A percentile compares a stretch with the other conserved stretches of the same genome.
Evolutionary conservation across 2,888 invertebrate genomes (phyloP).

Genomic region (Eupithecia subfuscata): DNA sequence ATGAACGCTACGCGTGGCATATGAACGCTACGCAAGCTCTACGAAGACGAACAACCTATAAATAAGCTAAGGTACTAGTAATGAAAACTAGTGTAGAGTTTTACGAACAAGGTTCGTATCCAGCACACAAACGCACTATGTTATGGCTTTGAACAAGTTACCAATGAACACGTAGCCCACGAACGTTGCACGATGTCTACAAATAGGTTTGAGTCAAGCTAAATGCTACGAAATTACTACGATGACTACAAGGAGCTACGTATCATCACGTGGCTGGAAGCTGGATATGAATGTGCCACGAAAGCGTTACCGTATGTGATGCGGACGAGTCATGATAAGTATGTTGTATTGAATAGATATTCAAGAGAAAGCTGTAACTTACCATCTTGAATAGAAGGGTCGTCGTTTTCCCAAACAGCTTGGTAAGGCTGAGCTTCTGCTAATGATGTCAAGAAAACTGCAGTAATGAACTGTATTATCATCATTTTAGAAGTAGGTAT

Average conservation of each 20-base stretch:
- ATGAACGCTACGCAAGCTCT: no score
- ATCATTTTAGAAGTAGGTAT: conserved; percentile 1
- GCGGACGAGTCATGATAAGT: background rate
- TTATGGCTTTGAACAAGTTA: no score
- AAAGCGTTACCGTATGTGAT: background rate
- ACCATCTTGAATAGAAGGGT: background rate
- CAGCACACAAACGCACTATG: no score
- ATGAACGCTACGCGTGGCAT: background rate
- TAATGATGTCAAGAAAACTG: conserved; percentile 9
- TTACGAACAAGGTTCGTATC: no score
- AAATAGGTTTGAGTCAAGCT: background rate
- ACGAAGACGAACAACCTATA: no score
- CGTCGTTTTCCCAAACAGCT: conserved; percentile 16
- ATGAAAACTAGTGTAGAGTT: no score
- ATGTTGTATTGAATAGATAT: background rate
- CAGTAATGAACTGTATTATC: conserved; percentile 1
- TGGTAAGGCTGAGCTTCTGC: conserved; percentile 13
- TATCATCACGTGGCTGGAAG: background rate
- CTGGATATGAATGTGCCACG: background rate
- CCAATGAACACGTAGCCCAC: background rate
- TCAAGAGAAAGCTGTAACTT: background rate
- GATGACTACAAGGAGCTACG: background rate
- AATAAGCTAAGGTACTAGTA: no score
- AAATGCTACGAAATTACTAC: background rate
- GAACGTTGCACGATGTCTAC: background rate